Conservation (phyloP, 2,113 vertebrate species). For the Tonatia bakeri region DNA sequence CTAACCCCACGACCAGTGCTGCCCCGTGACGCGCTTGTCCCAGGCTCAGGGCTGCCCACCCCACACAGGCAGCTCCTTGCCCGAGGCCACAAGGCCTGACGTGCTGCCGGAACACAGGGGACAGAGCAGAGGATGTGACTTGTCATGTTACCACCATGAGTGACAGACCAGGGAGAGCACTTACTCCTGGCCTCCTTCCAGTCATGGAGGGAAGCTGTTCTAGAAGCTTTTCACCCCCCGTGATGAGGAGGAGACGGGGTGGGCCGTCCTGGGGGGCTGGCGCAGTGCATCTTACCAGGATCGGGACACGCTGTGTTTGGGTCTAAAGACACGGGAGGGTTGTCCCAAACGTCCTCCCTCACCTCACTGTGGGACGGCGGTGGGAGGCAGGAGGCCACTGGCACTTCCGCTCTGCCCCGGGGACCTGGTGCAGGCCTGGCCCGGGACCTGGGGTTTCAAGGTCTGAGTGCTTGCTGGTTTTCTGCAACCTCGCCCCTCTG, state of each 20-base stretch:
- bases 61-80: neutral
- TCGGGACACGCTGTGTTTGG: neutral
- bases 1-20: neutral
- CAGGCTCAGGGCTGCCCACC: neutral
- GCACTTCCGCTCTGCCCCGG: neutral
- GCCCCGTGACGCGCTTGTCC: neutral
- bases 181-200: neutral
- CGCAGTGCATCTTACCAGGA: neutral
- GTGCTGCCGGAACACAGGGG: fast-evolving
- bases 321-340: neutral
- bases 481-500: neutral
- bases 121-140: neutral
- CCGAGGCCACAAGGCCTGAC: neutral
- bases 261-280: neutral
- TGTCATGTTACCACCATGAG: neutral
- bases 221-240: fast-evolving
- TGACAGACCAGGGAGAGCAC: too few species aligned
- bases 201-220: fast-evolving
- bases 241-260: neutral
- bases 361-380: fast-evolving
- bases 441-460: fast-evolving
- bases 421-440: neutral
- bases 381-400: fast-evolving
- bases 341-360: neutral
- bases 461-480: fast-evolving